Evolutionary conservation across 2,888 invertebrate species (phyloP).

Genomic region (Bibio marci): DNA sequence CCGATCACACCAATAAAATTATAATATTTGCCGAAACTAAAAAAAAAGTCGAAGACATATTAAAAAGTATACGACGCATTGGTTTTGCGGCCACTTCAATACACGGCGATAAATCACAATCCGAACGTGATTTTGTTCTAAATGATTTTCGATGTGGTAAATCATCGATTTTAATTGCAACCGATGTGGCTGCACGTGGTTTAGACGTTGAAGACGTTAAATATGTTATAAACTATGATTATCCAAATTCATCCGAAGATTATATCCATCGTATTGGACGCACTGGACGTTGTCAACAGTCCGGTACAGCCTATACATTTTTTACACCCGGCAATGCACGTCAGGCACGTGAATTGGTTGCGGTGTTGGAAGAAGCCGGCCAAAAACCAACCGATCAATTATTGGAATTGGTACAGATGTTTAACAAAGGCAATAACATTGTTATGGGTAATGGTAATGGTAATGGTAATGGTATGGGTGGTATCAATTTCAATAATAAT

Average conservation of each 20-base stretch:
- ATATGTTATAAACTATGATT: conserved; percentile 97
- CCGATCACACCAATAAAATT: conserved; percentile 79
- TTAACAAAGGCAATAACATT: conserved; percentile 28
- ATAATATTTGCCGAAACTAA: conserved; percentile 91
- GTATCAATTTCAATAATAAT: too few species aligned
- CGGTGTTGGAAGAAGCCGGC: conserved; percentile 83
- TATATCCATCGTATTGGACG: conserved; percentile 91
- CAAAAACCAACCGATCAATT: conserved; percentile 69
- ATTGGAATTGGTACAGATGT: conserved; percentile 50
- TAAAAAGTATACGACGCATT: conserved; percentile 75
- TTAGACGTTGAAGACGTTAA: conserved; percentile 87
- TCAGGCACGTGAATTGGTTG: conserved; percentile 81
- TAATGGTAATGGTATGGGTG: too few species aligned
- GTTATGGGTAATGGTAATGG: too few species aligned
- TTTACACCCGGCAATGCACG: conserved; percentile 84
- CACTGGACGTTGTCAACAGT: conserved; percentile 81
- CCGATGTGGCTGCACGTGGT: conserved; percentile 91
- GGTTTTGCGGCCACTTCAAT: conserved; percentile 73
- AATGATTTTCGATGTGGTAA: conserved; percentile 79
- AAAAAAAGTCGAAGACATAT: conserved; percentile 80
- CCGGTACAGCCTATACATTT: conserved; percentile 92
- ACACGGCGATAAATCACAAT: conserved; percentile 86
- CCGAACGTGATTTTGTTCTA: conserved; percentile 77
- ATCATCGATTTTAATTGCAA: conserved; percentile 80
- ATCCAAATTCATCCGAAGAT: conserved; percentile 89